phyloP scores from a whole-genome alignment of 2,888 invertebrate species.

The Athetis lepigone region DNA sequence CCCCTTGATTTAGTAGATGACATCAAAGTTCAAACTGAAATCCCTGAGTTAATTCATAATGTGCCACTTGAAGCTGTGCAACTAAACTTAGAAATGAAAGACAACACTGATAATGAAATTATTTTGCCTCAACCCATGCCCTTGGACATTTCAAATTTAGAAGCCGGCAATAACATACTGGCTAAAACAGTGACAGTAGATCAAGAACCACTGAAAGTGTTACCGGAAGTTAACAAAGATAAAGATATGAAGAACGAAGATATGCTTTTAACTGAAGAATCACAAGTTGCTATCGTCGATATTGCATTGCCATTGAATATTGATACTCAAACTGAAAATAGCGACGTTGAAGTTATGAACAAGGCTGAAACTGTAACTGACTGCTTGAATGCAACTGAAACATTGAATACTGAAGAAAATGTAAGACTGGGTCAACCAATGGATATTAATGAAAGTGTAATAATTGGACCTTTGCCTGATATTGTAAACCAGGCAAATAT shows the following conservation, averaged over 20 bases:
- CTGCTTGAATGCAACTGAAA: conserved; percentile 15
- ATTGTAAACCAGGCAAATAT: conserved; percentile 61
- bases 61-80: conserved; percentile 15
- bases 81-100: conserved; percentile 12
- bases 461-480: conserved; percentile 63
- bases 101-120: conserved; percentile 3
- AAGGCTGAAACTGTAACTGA: conserved; percentile 10
- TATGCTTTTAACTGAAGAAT: not conserved
- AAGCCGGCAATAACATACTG: conserved; percentile 10
- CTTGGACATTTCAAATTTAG: not conserved
- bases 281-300: not conserved
- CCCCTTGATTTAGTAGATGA: conserved; percentile 48
- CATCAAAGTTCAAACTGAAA: conserved; percentile 19
- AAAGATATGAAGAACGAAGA: conserved; percentile 5
- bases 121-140: not conserved
- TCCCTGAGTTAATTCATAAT: conserved; percentile 21
- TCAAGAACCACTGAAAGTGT: not conserved
- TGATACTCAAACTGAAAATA: conserved; percentile 4
- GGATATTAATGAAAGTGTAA: conserved; percentile 58
- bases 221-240: conserved; percentile 18
- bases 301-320: conserved; percentile 16
- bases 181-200: conserved; percentile 7
- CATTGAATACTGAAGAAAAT: conserved; percentile 7
- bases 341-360: conserved; percentile 13
- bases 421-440: conserved; percentile 25